These are phyloP conservation scores for Drymodes brunneopygia DNA, from an alignment of 2,113 vertebrate species.

Conservation along the genomic window DNA sequence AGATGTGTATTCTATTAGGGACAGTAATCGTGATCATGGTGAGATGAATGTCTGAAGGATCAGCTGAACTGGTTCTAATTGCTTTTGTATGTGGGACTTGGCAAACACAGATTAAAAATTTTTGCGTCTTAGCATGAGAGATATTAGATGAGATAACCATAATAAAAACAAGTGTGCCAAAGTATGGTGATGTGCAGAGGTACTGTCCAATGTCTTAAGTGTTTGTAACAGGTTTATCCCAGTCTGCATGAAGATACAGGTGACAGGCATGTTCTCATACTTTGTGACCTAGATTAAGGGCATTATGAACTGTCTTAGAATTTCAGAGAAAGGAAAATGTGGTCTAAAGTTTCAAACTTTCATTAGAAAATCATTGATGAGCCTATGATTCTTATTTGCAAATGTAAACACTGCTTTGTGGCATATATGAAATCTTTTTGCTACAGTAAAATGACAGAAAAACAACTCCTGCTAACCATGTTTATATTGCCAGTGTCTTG, in stretches of 20 bases:
- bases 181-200: rapidly evolving
- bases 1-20: not conserved
- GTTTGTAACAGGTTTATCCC: not conserved
- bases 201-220: not conserved
- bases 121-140: not conserved
- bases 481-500: not conserved
- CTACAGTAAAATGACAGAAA: not conserved
- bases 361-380: not conserved
- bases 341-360: not conserved
- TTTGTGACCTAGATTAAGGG: not conserved
- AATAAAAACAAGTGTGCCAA: not conserved
- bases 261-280: not conserved
- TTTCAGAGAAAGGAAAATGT: not conserved
- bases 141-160: not conserved
- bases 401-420: not conserved
- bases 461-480: not conserved
- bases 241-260: not conserved
- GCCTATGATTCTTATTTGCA: not conserved
- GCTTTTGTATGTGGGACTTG: not conserved
- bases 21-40: not conserved
- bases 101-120: not conserved
- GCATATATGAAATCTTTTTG: not conserved
- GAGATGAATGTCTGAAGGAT: not conserved
- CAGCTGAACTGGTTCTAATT: not conserved
- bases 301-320: not conserved